Evolutionary conservation across 2,888 invertebrate genomes (phyloP).

Genomic region (Cryptus viduatorius): DNA sequence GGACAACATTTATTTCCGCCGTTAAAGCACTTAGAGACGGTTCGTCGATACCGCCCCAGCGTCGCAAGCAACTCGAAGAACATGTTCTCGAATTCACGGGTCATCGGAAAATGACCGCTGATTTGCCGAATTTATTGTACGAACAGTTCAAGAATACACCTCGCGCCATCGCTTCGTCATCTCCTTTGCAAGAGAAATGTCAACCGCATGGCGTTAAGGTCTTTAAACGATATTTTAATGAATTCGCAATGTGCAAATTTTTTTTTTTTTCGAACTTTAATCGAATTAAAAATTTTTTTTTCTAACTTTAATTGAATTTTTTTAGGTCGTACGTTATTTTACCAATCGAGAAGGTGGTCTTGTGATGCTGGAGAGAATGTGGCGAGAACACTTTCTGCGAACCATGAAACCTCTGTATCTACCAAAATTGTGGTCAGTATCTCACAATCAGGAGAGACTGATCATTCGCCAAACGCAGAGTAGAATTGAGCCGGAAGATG

Average conservation of each 20-base stretch:
- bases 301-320: neutral
- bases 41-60: constrained; percentile 73
- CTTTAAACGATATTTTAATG: constrained; percentile 4
- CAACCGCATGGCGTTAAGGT: constrained; percentile 81
- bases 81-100: constrained; percentile 77
- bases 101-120: constrained; percentile 74
- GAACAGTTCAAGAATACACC: constrained; percentile 73
- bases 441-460: constrained; percentile 89
- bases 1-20: constrained; percentile 87
- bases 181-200: constrained; percentile 68
- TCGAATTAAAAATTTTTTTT: neutral
- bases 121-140: constrained; percentile 74
- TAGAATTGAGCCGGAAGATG: constrained; percentile 81
- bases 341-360: constrained; percentile 87
- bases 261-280: too few species aligned
- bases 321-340: constrained; percentile 88
- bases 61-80: constrained; percentile 78
- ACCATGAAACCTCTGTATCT: constrained; percentile 90
- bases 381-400: constrained; percentile 91
- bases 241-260: too few species aligned
- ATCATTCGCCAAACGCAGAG: constrained; percentile 81
- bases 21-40: constrained; percentile 87
- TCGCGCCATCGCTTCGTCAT: constrained; percentile 31
- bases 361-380: constrained; percentile 89
- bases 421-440: constrained; percentile 92